A percentile compares a stretch with the other conserved stretches of the same genome.
Evolutionary conservation across 2,113 vertebrate species (phyloP).

Genomic region (Pituophis catenifer): DNA sequence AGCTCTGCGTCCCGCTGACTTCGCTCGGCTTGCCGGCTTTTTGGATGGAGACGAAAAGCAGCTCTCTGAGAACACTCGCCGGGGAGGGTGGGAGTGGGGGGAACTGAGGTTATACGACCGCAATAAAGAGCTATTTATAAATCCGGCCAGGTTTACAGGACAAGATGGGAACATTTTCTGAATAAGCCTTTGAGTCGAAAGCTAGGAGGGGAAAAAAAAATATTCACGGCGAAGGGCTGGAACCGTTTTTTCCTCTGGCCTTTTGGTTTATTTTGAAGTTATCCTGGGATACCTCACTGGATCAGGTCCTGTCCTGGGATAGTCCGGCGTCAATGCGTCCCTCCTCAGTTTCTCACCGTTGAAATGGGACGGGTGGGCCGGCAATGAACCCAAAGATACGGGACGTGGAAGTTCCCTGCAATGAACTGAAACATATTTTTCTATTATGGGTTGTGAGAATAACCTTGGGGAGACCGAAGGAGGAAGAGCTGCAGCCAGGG

Average conservation of each 20-base stretch:
- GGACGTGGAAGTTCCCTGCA: too few relatives aligned
- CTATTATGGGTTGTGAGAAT: neutral
- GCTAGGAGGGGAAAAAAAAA: accelerated
- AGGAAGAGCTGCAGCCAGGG: neutral
- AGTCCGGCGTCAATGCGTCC: neutral
- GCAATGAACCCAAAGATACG: too few relatives aligned
- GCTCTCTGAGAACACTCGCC: neutral
- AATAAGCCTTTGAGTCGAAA: neutral
- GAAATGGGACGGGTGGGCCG: too few relatives aligned
- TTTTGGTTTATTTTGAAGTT: neutral
- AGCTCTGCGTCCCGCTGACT: neutral
- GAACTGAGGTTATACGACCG: neutral
- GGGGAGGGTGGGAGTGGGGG: neutral
- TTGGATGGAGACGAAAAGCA: neutral
- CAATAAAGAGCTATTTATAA: neutral
- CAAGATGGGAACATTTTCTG: neutral
- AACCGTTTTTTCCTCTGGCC: neutral
- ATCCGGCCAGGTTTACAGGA: neutral
- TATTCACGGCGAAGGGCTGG: neutral
- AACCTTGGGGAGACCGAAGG: neutral
- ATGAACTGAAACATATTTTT: neutral
- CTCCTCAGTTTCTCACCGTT: too few relatives aligned
- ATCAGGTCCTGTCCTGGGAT: neutral
- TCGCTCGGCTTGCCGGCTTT: slow-evolving; percentile 8
- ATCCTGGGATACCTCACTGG: neutral